A percentile compares a stretch with the other conserved stretches of the same genome.
Conservation (phyloP, 2,113 vertebrate species). For the Pelodiscus sinensis region DNA sequence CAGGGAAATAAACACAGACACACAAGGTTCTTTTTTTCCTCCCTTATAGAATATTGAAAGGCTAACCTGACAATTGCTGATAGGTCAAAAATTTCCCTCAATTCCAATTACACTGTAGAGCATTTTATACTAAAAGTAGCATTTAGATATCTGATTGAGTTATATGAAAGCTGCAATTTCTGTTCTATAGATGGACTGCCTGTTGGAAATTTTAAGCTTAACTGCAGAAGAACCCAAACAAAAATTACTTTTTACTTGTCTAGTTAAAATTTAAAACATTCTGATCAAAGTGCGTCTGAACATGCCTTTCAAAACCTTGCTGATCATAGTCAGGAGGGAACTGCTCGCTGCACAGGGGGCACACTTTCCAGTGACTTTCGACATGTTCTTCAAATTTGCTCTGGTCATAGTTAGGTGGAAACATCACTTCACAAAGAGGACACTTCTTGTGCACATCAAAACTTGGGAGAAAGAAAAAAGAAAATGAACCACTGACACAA, state of each 20-base stretch:
- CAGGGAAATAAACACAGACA: slow-evolving; percentile 69
- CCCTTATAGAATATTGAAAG: slow-evolving; percentile 52
- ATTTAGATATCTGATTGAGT: slow-evolving; percentile 35
- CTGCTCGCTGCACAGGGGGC: slow-evolving; percentile 98
- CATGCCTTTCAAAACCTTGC: slow-evolving; percentile 93
- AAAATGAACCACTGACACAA: background rate
- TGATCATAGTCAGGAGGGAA: slow-evolving; percentile 96
- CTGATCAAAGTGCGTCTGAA: slow-evolving; percentile 95
- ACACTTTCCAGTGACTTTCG: slow-evolving; percentile 99
- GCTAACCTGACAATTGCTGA: slow-evolving; percentile 59
- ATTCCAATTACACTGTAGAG: slow-evolving; percentile 51
- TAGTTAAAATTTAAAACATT: slow-evolving; percentile 90
- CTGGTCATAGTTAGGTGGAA: slow-evolving; percentile 98
- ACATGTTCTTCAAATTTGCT: slow-evolving; percentile 97
- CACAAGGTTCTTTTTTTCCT: slow-evolving; percentile 13
- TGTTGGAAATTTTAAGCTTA: slow-evolving; percentile 39
- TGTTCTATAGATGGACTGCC: slow-evolving; percentile 21
- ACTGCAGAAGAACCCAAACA: slow-evolving; percentile 29
- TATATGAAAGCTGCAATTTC: slow-evolving; percentile 10
- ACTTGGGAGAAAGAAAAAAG: slow-evolving; percentile 65
- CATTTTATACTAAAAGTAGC: background rate
- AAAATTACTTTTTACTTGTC: background rate
- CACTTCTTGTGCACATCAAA: slow-evolving; percentile 94
- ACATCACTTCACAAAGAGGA: slow-evolving; percentile 95
- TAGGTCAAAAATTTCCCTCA: background rate